Conservation (phyloP, 2,888 invertebrate species). For the Miltochrista miniata region DNA sequence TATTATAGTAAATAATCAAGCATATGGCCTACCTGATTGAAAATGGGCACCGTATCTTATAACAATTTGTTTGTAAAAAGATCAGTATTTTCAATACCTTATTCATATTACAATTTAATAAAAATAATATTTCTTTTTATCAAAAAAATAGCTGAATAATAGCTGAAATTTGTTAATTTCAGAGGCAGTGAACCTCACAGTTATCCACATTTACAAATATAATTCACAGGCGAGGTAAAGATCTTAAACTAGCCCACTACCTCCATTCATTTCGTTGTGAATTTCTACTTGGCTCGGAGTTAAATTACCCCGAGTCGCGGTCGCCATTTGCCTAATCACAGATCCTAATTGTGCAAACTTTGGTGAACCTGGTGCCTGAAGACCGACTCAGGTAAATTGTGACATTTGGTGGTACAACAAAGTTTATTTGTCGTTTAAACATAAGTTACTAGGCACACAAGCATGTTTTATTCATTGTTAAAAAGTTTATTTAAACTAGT, state of each 20-base stretch:
- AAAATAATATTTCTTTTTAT: not conserved
- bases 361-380: conserved; percentile 31
- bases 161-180: too few species aligned
- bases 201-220: not conserved
- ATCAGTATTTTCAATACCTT: too few species aligned
- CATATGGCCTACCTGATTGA: too few species aligned
- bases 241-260: conserved; percentile 2
- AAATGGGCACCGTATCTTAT: too few species aligned
- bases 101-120: too few species aligned
- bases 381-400: conserved; percentile 6
- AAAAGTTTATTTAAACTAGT: too few species aligned
- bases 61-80: too few species aligned
- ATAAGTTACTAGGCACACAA: too few species aligned
- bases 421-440: not conserved
- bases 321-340: conserved; percentile 39
- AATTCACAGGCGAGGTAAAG: not conserved
- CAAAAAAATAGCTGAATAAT: too few species aligned
- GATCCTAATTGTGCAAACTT: conserved; percentile 38
- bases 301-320: conserved; percentile 34
- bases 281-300: not conserved
- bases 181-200: not conserved
- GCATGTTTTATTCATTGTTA: too few species aligned
- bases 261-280: conserved; percentile 7
- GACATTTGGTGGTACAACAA: not conserved
- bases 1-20: too few species aligned